phyloP scores from a whole-genome alignment of 2,888 invertebrate genomes.

The Leptogaster cylindrica region DNA sequence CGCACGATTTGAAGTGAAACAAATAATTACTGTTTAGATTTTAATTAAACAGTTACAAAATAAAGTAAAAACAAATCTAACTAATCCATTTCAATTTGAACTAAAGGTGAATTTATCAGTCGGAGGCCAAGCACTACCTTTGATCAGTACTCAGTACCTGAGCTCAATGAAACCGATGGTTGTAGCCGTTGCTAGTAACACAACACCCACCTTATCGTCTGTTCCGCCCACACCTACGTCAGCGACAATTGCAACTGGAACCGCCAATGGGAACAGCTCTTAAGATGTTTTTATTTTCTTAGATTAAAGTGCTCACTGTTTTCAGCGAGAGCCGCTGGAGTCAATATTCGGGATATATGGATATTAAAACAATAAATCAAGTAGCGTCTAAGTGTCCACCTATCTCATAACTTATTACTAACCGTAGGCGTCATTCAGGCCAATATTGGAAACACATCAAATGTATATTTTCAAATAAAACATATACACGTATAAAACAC shows the following conservation, averaged over 20 bases:
- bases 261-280: constrained; percentile 61
- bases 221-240: constrained; percentile 52
- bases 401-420: constrained; percentile 29
- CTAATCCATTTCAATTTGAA: not conserved
- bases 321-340: constrained; percentile 14
- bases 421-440: constrained; percentile 23
- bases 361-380: constrained; percentile 18
- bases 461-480: constrained; percentile 31
- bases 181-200: constrained; percentile 50
- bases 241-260: constrained; percentile 56
- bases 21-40: no score
- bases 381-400: constrained; percentile 30
- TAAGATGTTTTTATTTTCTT: constrained; percentile 43
- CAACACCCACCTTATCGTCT: constrained; percentile 50
- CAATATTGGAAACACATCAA: constrained; percentile 14
- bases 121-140: constrained; percentile 50
- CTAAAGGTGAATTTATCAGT: constrained; percentile 51
- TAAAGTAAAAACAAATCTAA: not conserved
- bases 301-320: not conserved
- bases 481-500: constrained; percentile 4
- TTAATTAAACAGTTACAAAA: no score
- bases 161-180: constrained; percentile 53
- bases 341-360: constrained; percentile 4
- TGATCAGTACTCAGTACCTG: constrained; percentile 52
- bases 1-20: no score